These are phyloP conservation scores for Eretmocerus hayati DNA, from an alignment of 2,888 invertebrate species.

Conservation along the genomic window DNA sequence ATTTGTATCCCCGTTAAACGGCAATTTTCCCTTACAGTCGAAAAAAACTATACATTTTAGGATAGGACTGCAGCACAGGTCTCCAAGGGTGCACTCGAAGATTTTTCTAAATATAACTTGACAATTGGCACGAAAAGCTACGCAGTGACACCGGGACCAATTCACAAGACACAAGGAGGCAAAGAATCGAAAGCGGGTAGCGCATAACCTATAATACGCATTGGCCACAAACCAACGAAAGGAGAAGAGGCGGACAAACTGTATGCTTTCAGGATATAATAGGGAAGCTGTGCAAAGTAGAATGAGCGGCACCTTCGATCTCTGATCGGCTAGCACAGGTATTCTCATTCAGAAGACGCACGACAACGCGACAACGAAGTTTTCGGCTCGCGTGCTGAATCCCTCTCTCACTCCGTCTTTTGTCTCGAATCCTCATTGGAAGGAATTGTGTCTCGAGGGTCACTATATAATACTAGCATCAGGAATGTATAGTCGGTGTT, in stretches of 20 bases:
- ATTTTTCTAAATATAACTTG: too few relatives aligned
- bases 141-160: too few relatives aligned
- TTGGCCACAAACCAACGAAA: constrained; percentile 25
- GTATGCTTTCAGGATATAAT: neutral
- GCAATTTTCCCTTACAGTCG: too few relatives aligned
- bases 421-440: constrained; percentile 38
- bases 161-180: constrained; percentile 7
- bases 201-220: neutral
- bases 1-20: too few relatives aligned
- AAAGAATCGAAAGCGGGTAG: constrained; percentile 7
- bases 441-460: constrained; percentile 40
- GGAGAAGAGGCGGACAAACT: constrained; percentile 8
- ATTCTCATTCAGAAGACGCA: constrained; percentile 19
- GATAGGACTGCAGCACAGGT: too few relatives aligned
- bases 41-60: too few relatives aligned
- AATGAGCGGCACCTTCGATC: constrained; percentile 19
- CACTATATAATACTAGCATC: too few relatives aligned
- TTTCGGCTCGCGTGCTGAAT: constrained; percentile 17
- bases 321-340: constrained; percentile 14
- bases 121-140: too few relatives aligned
- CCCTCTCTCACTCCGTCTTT: constrained; percentile 24
- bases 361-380: too few relatives aligned
- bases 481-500: constrained; percentile 39
- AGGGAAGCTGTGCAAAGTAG: neutral
- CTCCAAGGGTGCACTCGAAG: too few relatives aligned